Base-by-base conservation (phyloP, 2,888 invertebrate species). In the Cheilosia scutellata region DNA sequence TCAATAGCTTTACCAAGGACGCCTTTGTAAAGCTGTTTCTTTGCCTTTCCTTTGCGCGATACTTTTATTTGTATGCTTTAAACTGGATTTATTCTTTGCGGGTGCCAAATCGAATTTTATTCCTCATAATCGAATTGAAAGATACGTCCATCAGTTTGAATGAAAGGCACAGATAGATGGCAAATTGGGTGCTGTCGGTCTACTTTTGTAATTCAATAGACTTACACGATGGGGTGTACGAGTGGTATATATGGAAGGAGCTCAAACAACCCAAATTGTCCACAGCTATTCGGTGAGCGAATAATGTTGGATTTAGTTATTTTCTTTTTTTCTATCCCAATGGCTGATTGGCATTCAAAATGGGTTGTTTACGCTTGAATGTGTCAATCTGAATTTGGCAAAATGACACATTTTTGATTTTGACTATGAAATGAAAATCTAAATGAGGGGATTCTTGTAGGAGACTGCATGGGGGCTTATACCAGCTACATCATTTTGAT, bases 141-240 rank as follows among this genome's bases (percentile, higher is more conserved):
- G 78, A 83, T 79, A 79, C 83, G 83, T 79, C 83, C 83, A 79
- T 83, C 78, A 74, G 79, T 79, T 79, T 79, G 83, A 83, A 79
- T 83, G 83, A 78, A 77, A 77, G 66, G 71, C 65, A 42, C 76
- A 71, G 70, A 82, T 76, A 82, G 76, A 82, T 77, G 76, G 82
- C 82, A 82, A 82, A 82, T 77, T 82, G 82, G 71, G 77, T 72
- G 77, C 82, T 82, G 77, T 77, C 82, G 77, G 77, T 82, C 66
- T 66, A 60, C 55, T 72, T 82, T 70, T 70, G 71, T 65, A 66
- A 82, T 77, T 82, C 82, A 82, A 82, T 77, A 77, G 82, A 82
- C 49, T 71, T 71, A 31, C 13, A 33, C 72, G 49, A 49, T 37
- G 31, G 9, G 16, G 29, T 44, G 44, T 57, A 11, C 11, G 37